Conservation (phyloP, 2,113 vertebrate species). For the Callaeas wilsoni region DNA sequence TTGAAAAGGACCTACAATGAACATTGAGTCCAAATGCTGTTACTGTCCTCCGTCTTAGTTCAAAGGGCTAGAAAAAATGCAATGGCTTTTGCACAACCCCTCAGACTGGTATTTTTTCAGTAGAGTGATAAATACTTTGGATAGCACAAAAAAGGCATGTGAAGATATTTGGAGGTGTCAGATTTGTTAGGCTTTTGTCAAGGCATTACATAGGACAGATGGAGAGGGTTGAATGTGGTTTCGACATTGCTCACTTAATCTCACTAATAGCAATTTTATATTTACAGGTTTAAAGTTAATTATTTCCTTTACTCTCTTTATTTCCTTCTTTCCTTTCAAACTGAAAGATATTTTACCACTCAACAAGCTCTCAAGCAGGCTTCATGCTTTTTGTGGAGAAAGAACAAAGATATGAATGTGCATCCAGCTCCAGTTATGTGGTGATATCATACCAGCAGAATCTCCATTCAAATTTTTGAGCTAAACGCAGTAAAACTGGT, state of each 20-base stretch:
- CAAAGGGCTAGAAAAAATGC: not conserved
- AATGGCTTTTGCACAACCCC: rapidly evolving
- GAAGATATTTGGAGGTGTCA: not conserved
- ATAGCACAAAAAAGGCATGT: not conserved
- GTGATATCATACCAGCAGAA: not conserved
- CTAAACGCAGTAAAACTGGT: not conserved
- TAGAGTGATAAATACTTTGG: not conserved
- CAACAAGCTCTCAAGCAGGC: not conserved
- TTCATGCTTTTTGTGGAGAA: not conserved
- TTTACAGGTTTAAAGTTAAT: not conserved
- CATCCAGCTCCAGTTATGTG: not conserved
- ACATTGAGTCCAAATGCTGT: not conserved
- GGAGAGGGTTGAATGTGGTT: not conserved
- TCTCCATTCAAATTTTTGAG: not conserved
- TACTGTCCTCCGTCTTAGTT: not conserved
- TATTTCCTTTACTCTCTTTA: not conserved
- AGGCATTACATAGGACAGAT: not conserved
- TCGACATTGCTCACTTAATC: not conserved
- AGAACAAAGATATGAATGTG: not conserved
- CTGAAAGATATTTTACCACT: not conserved
- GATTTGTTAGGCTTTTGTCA: not conserved
- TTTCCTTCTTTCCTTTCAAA: not conserved
- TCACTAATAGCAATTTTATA: not conserved
- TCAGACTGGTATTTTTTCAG: not conserved
- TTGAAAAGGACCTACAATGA: not conserved